Evolutionary conservation across 1,140 invertebrate species (phyloP).

Genomic region (Hylyphantes graminicola): DNA sequence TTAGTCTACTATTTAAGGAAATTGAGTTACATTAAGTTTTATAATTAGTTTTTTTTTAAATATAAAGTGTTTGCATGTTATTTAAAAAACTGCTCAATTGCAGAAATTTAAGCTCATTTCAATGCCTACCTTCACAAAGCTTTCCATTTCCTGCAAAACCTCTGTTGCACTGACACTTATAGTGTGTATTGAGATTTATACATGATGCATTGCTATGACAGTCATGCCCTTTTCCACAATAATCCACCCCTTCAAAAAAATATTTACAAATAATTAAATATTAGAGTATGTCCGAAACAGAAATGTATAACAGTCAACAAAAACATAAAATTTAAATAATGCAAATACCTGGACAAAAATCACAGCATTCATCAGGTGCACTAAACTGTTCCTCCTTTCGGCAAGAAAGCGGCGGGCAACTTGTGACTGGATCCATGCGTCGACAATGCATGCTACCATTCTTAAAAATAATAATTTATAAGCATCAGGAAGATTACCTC

Average conservation of each 20-base stretch:
- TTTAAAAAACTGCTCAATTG: slow-evolving; percentile 9
- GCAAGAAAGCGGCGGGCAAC: slow-evolving; percentile 85
- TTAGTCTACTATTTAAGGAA: not conserved
- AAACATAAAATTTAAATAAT: not conserved
- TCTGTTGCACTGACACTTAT: slow-evolving; percentile 83
- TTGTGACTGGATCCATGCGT: slow-evolving; percentile 77
- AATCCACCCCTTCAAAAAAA: slow-evolving; percentile 79
- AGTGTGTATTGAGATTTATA: slow-evolving; percentile 85
- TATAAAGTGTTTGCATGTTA: slow-evolving; percentile 21
- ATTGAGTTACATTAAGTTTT: not conserved
- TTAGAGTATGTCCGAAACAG: not conserved
- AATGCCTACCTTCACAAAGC: slow-evolving; percentile 77
- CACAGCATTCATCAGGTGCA: slow-evolving; percentile 87
- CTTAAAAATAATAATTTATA: not conserved
- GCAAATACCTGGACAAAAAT: slow-evolving; percentile 84
- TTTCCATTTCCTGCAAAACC: slow-evolving; percentile 85
- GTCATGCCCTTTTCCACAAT: slow-evolving; percentile 83
- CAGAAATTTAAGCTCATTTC: not conserved
- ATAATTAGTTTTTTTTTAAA: not conserved
- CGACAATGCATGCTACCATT: slow-evolving; percentile 83
- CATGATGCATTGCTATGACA: slow-evolving; percentile 87
- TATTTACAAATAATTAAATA: not conserved
- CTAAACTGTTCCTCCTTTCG: slow-evolving; percentile 80
- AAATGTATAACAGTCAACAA: not conserved
- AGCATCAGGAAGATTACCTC: not conserved